Percentiles rank a stretch among this genome's conserved stretches.
phyloP scores from a whole-genome alignment of 1,140 invertebrate species.

The Nasonia longicornis region DNA sequence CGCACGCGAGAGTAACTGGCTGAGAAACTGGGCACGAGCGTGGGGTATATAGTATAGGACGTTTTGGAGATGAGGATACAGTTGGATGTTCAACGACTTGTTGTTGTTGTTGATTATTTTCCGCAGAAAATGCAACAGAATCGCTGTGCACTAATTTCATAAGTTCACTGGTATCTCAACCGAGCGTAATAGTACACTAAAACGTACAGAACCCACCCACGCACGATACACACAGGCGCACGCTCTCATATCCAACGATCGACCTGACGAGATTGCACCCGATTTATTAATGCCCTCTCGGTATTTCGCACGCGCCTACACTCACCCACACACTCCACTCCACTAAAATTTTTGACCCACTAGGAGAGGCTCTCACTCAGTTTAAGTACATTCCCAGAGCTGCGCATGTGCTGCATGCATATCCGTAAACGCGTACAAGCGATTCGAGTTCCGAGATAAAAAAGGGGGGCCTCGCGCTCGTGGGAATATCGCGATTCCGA shows the following conservation, averaged over 20 bases:
- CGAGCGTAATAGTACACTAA: too few species aligned
- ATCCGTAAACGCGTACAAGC: not conserved
- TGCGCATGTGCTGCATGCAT: not conserved
- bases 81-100: too few species aligned
- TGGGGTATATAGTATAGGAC: not conserved
- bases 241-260: not conserved
- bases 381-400: not conserved
- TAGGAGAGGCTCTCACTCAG: not conserved
- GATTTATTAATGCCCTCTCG: constrained; percentile 9
- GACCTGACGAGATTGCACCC: not conserved
- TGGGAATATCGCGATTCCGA: not conserved
- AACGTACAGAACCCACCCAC: too few species aligned
- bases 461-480: not conserved
- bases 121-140: too few species aligned
- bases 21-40: not conserved
- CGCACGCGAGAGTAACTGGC: not conserved
- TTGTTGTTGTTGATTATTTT: too few species aligned
- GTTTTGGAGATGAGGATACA: not conserved
- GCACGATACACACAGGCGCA: too few species aligned
- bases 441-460: not conserved
- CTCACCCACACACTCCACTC: too few species aligned
- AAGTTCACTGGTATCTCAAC: too few species aligned
- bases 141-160: too few species aligned
- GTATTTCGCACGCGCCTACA: not conserved
- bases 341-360: not conserved